Evolutionary conservation across 2,113 vertebrate species (phyloP), one percentile per base, ranked within the genome.

Genomic region (Girardinichthys multiradiatus): DNA sequence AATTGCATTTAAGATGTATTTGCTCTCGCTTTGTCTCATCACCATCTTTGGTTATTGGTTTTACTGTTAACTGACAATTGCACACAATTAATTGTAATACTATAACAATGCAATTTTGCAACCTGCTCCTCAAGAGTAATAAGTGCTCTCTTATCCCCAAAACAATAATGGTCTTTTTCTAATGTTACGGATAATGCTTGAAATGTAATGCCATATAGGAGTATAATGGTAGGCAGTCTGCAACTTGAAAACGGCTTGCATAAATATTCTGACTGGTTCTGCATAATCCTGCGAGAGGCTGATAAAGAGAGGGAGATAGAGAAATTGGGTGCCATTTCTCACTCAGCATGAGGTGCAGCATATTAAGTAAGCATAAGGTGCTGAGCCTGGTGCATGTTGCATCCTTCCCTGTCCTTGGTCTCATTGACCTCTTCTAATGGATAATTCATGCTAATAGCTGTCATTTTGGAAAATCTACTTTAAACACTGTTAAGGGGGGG

Each of bases 371-470:
- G 37, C 39, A 64, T 72, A 45, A 72, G 76, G 68, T 70, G 33
- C 37, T 11, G 66, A 74, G 37, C 15, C 35, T 54, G 45, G 58
- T 74, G 58, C 61, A 51, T 57, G 54, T 75, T 69, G 48, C 54
- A 79, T 58, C 66, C 60, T 86, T 79, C 63, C 19, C 29, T 68
- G 73, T 71, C 78, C 70, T 81, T 86, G 74, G 70, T 74, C 57
- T 70, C 64, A 51, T 68, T 57, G 68, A 72, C 81, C 69, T 76
- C 72, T 58, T 71, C 65, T 73, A 76, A 82, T 87, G 70, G 75
- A 81, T 81, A 83, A 86, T 85, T 85, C 68, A 86, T 78, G 54
- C 61, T 57, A 72, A 77, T 85, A 65, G 64, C 74, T 79, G 62
- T 79, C 74, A 88, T 79, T 86, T 70, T 67, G 24, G 54, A 26